phyloP scores from a whole-genome alignment of 2,888 invertebrate species.

The Xanthorhoe spadicearia region DNA sequence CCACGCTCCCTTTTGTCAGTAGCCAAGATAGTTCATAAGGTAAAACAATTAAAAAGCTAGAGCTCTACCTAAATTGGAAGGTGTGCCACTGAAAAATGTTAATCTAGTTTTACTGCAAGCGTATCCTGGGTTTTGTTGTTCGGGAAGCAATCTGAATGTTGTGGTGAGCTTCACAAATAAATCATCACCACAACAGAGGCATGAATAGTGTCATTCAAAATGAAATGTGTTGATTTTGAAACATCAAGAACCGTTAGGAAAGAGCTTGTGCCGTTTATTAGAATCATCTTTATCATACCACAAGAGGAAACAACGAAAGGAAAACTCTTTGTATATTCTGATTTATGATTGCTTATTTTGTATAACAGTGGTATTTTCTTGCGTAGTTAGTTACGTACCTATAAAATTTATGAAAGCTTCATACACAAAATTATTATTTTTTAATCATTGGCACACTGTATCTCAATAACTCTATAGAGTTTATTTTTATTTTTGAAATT shows the following conservation, averaged over 20 bases:
- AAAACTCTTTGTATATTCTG: background rate
- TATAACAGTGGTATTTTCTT: background rate
- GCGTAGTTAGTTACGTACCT: background rate
- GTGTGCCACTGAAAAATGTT: slow-evolving; percentile 69
- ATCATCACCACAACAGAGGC: slow-evolving; percentile 51
- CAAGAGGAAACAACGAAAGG: background rate
- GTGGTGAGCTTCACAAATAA: slow-evolving; percentile 56
- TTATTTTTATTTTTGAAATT: no score
- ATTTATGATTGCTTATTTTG: background rate
- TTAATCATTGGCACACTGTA: no score
- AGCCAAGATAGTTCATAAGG: slow-evolving; percentile 25
- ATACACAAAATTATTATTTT: no score
- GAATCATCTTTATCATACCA: background rate
- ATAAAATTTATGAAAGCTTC: no score
- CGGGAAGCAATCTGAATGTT: slow-evolving; percentile 49
- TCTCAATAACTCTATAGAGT: no score
- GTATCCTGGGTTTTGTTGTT: slow-evolving; percentile 69
- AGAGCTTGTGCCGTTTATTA: background rate
- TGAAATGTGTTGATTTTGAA: slow-evolving; percentile 20
- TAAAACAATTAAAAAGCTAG: slow-evolving; percentile 38
- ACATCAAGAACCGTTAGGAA: slow-evolving; percentile 7
- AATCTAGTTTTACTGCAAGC: slow-evolving; percentile 70
- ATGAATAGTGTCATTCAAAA: slow-evolving; percentile 27
- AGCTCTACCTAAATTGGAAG: slow-evolving; percentile 56
- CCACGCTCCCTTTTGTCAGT: slow-evolving; percentile 37